Evolutionary conservation across 2,113 vertebrate genomes (phyloP).

Genomic region (human): DNA sequence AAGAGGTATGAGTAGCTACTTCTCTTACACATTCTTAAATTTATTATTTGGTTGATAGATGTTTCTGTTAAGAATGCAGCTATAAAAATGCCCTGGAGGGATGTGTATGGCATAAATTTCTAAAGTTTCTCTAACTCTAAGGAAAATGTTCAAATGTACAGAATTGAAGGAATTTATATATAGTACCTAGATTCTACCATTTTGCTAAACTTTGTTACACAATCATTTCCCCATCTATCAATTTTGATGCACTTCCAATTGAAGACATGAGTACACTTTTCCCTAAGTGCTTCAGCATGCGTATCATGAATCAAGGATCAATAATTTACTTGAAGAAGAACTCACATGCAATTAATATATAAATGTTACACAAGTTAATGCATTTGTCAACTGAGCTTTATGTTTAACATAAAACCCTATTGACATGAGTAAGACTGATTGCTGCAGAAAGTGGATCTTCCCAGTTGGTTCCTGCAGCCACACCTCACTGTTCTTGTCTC

Average conservation of each 20-base stretch:
- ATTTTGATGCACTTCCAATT: background rate
- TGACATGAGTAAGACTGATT: too few relatives aligned
- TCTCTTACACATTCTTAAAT: background rate
- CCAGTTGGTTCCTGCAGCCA: background rate
- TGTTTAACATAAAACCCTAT: background rate
- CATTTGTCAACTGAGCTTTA: background rate
- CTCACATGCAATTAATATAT: background rate
- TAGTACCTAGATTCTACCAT: background rate
- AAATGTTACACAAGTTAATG: background rate
- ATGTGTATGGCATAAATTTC: background rate
- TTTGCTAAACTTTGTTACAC: background rate
- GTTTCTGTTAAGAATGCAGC: background rate
- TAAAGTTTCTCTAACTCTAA: background rate
- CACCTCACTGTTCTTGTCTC: background rate
- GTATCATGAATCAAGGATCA: background rate
- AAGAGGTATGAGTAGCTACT: background rate
- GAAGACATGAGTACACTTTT: background rate
- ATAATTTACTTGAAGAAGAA: background rate
- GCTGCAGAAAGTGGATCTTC: background rate
- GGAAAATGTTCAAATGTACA: background rate
- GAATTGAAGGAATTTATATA: background rate
- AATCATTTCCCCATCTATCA: background rate
- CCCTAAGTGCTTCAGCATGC: background rate
- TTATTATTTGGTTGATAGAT: background rate
- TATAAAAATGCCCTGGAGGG: background rate